These are phyloP conservation scores for Catostylus mosaicus DNA, from an alignment of 30 jellyfish, hydroid and myxozoan species.

Conservation along the genomic window DNA sequence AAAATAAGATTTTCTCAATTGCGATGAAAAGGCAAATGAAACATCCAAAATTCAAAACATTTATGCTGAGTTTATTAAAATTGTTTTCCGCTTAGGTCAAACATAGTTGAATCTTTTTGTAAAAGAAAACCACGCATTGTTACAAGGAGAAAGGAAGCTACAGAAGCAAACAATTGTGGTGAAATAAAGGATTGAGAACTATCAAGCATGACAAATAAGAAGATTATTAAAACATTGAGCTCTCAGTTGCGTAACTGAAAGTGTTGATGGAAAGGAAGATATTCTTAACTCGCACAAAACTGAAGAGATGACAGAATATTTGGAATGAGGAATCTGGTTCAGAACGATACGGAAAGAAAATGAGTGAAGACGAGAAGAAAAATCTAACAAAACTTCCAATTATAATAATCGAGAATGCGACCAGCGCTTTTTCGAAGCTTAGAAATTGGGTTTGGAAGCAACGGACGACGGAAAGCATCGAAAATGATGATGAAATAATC, in stretches of 20 bases:
- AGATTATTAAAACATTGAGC: too few relatives aligned
- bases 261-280: not conserved
- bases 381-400: not conserved
- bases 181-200: not conserved
- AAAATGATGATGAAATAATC: not conserved
- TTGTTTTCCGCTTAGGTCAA: too few relatives aligned
- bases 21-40: too few relatives aligned
- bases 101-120: too few relatives aligned
- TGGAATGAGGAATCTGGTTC: too few relatives aligned
- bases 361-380: not conserved
- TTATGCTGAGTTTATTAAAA: too few relatives aligned
- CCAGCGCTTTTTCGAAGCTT: conserved; percentile 22
- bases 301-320: too few relatives aligned
- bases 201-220: not conserved
- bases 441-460: conserved; percentile 5
- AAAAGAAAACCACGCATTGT: not conserved
- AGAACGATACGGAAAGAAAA: not conserved
- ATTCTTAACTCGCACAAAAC: not conserved
- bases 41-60: too few relatives aligned
- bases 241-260: too few relatives aligned
- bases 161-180: not conserved
- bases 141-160: not conserved
- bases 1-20: too few relatives aligned
- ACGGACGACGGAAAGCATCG: not conserved
- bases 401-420: conserved; percentile 10